Conservation (phyloP, 2,888 invertebrate genomes). For the Pyrocoelia pectoralis region DNA sequence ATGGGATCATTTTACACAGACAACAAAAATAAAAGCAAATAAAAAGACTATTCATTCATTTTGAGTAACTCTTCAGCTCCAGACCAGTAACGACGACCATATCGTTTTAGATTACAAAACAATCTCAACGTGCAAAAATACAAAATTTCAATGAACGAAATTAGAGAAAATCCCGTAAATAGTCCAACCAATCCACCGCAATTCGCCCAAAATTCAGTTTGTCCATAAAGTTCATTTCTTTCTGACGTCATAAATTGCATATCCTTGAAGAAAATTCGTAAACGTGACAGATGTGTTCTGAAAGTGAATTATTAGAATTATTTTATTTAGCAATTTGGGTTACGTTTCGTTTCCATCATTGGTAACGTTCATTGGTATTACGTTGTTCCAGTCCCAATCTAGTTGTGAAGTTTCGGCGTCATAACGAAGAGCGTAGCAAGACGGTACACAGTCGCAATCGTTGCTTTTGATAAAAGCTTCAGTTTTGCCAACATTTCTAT, state of each 20-base stretch:
- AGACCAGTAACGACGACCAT: constrained; percentile 57
- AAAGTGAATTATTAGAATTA: not conserved
- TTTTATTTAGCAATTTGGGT: not conserved
- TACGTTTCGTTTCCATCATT: not conserved
- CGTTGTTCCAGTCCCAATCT: constrained; percentile 1
- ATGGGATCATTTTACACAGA: no score
- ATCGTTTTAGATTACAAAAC: constrained; percentile 61
- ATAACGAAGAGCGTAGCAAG: not conserved
- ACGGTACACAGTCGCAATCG: constrained; percentile 6
- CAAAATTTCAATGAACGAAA: constrained; percentile 69
- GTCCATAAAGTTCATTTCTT: constrained; percentile 65
- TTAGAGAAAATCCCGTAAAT: constrained; percentile 70
- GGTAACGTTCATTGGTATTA: not conserved
- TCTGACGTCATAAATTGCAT: constrained; percentile 65
- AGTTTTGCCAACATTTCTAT: not conserved
- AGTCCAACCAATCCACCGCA: constrained; percentile 67
- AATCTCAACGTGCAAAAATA: constrained; percentile 66
- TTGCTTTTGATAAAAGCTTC: not conserved
- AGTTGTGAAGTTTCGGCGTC: constrained; percentile 9
- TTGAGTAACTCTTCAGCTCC: not conserved
- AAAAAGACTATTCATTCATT: no score
- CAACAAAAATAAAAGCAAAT: no score
- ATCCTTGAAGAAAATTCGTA: constrained; percentile 73
- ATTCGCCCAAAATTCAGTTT: constrained; percentile 66
- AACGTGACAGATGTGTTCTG: not conserved